phyloP scores from a whole-genome alignment of 2,113 vertebrate genomes.

The Ranitomeya imitator region DNA sequence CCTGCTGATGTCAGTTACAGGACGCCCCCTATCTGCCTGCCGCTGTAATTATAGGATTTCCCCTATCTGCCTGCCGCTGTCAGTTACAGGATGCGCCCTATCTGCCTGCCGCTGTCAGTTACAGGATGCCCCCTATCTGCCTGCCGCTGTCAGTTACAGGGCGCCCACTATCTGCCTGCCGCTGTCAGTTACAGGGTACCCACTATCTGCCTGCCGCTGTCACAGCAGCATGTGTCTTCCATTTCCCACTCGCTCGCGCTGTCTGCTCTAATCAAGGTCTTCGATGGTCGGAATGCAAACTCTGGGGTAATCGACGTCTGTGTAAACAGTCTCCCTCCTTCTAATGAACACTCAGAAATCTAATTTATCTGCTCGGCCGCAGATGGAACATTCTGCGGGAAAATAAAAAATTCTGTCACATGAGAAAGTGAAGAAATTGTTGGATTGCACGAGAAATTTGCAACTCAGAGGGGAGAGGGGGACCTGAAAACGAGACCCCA shows the following conservation, averaged over 20 bases:
- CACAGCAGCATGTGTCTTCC: constrained; percentile 15
- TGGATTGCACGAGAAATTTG: constrained; percentile 5
- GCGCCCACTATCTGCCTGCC: neutral
- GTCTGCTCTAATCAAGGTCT: constrained; percentile 8
- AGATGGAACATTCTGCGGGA: neutral
- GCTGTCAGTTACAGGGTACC: neutral
- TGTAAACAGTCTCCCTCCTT: neutral
- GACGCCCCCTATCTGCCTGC: too few species aligned
- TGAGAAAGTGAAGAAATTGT: constrained; percentile 39
- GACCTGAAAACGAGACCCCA: neutral
- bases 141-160: neutral
- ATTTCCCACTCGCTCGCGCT: constrained; percentile 12
- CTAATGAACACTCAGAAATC: constrained; percentile 18
- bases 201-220: too few species aligned
- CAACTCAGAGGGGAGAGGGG: neutral
- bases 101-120: too few species aligned
- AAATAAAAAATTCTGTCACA: neutral
- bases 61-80: too few species aligned
- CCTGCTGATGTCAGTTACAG: too few species aligned
- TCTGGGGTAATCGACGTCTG: neutral
- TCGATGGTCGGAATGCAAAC: constrained; percentile 35
- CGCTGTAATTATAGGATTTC: too few species aligned
- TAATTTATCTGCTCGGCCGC: neutral
- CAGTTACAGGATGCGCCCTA: too few species aligned
- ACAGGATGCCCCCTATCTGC: too few species aligned